Base-by-base conservation (phyloP, 2,888 invertebrate species). In the Drosophila mayaguana region DNA sequence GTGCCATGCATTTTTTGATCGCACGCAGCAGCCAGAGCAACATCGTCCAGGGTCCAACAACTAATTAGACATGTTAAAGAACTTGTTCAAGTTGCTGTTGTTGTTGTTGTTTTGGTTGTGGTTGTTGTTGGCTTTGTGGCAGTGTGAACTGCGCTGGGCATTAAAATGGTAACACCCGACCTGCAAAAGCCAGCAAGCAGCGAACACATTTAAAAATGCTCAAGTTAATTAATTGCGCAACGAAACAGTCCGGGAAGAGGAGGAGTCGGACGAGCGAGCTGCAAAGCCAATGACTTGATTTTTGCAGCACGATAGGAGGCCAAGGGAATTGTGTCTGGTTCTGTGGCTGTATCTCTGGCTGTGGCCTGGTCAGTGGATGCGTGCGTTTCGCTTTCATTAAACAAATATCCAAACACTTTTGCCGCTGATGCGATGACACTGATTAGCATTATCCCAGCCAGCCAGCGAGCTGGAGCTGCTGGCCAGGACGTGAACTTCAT, bases 61-160 rank as follows among this genome's bases (percentile, higher is more conserved):
- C 91, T 91, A 91, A 91, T 91, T 91, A 91, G 91, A 91, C 89
- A 89, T 91, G 91, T 91, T 91, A 91, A 91, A 89, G 91, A 91
- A 84, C 84, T 87, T 82, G 86, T 82, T 81, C 75, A 54, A 69
- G 61, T 68, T 72, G 75, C 80, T 78, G 56, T 59, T 63, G 62
- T 45, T 45, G 42, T 42, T 11, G 18, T 64, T 69, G 71, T 53
- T 70, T 66, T 66, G 65, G 56, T 48, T 62, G 65, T 48, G 51
- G 25, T n/a, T n/a, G 71, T 53, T 70, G 54, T 66, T 66, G 65
- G 56, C 50, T 66, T 48, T 62, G 65, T 48, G 51, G 25, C 28
- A 59, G 20, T 78, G 63, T 64, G 40, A 53, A 57, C 71, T 65
- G 59, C 55, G 70, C 57, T 65, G 81, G 76, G 63, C 83, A 83